Evolutionary conservation across 2,113 vertebrate species (phyloP).

Genomic region (Tragelaphus strepsiceros): DNA sequence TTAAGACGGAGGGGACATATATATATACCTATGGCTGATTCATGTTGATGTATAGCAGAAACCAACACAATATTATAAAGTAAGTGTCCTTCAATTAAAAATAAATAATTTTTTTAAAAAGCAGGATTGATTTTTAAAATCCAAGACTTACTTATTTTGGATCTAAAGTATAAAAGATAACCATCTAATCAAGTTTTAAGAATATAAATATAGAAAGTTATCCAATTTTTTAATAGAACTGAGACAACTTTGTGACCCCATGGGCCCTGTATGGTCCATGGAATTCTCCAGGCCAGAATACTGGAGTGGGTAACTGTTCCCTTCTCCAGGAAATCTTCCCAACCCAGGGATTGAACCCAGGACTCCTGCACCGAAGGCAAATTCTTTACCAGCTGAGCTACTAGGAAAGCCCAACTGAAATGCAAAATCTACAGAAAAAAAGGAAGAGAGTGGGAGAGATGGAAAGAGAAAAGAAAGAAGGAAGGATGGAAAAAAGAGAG

Average conservation of each 20-base stretch:
- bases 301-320: background rate
- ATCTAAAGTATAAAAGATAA: background rate
- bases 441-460: background rate
- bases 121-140: background rate
- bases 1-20: background rate
- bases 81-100: background rate
- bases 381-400: background rate
- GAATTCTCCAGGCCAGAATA: background rate
- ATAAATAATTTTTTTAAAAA: background rate
- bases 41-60: background rate
- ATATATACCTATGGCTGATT: background rate
- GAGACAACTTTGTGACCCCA: background rate
- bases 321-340: background rate
- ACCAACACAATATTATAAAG: background rate
- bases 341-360: background rate
- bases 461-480: background rate
- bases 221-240: background rate
- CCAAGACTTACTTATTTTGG: background rate
- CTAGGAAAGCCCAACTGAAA: background rate
- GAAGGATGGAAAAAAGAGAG: background rate
- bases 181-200: background rate
- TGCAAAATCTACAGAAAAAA: background rate
- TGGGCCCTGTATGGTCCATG: background rate
- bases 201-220: background rate
- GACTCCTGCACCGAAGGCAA: background rate